These are phyloP conservation scores for Paradoxurus hermaphroditus DNA, from an alignment of 2,113 vertebrate species.

Conservation along the genomic window DNA sequence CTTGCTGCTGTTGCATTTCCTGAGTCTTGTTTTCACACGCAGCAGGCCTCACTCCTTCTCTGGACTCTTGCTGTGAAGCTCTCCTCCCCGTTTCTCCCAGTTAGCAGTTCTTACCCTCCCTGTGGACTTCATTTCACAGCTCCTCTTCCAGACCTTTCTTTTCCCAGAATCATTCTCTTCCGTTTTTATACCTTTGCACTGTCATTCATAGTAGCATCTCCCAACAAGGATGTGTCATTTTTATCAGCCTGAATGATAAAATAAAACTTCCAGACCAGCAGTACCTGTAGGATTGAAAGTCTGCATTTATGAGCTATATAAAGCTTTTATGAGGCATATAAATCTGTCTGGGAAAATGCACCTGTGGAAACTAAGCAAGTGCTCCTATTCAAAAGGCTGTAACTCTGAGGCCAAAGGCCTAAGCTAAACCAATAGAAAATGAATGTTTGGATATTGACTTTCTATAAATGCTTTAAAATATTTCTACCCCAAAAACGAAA, in stretches of 20 bases:
- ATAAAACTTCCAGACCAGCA: not conserved
- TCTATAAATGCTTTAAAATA: not conserved
- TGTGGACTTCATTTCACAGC: not conserved
- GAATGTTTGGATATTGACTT: not conserved
- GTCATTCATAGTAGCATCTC: not conserved
- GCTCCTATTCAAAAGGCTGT: not conserved
- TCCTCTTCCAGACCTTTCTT: not conserved
- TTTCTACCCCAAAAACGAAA: constrained; percentile 27
- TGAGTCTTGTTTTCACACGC: not conserved
- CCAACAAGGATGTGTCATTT: constrained; percentile 51
- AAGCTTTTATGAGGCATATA: constrained; percentile 52
- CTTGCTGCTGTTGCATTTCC: not conserved
- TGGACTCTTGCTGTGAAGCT: not conserved
- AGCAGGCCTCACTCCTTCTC: not conserved
- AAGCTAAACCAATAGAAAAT: not conserved
- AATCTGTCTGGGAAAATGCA: not conserved
- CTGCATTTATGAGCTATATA: constrained; percentile 33
- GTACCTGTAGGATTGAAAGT: not conserved
- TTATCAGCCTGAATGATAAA: constrained; percentile 51
- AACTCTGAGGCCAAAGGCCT: not conserved
- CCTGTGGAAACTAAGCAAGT: constrained; percentile 31
- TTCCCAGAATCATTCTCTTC: constrained; percentile 23
- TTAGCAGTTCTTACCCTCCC: constrained; percentile 40
- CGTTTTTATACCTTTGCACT: not conserved
- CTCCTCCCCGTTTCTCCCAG: not conserved